Evolutionary conservation across 2,888 invertebrate species (phyloP).

Genomic region (Drosophila aldrichi): DNA sequence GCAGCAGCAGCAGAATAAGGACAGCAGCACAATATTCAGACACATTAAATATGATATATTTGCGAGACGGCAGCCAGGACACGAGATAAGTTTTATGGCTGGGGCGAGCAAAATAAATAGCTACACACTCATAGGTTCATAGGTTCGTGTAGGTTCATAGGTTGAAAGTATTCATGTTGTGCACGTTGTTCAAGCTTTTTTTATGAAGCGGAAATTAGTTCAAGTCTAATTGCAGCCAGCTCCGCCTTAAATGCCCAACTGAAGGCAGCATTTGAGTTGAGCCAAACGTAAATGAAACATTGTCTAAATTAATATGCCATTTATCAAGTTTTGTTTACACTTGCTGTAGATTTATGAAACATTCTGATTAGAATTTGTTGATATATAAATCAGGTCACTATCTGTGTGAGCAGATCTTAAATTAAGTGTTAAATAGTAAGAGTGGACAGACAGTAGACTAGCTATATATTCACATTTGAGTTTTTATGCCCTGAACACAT

Average conservation of each 20-base stretch:
- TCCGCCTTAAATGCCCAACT: background rate
- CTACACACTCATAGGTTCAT: constrained; percentile 16
- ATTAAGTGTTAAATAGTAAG: background rate
- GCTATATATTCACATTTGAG: too few species aligned
- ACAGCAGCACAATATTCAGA: constrained; percentile 61
- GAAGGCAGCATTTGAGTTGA: background rate
- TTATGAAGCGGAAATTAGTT: constrained; percentile 20
- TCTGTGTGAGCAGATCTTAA: background rate
- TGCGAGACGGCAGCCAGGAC: constrained; percentile 62
- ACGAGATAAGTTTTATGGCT: constrained; percentile 69
- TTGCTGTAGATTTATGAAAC: constrained; percentile 27
- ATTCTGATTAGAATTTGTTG: constrained; percentile 10
- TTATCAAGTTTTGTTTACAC: constrained; percentile 21
- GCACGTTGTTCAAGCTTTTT: background rate
- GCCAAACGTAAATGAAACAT: background rate
- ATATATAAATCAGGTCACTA: constrained; percentile 22
- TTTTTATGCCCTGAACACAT: too few species aligned
- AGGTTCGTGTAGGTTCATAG: constrained; percentile 14
- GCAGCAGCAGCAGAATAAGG: constrained; percentile 17
- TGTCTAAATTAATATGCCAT: background rate
- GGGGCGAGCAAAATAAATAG: constrained; percentile 38
- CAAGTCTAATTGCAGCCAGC: constrained; percentile 27
- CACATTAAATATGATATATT: constrained; percentile 79
- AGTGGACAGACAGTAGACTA: background rate
- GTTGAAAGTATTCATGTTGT: constrained; percentile 12